Evolutionary conservation across 1,140 invertebrate species (phyloP), one percentile per base, ranked within the genome.

Genomic region (Mylabris phalerata): DNA sequence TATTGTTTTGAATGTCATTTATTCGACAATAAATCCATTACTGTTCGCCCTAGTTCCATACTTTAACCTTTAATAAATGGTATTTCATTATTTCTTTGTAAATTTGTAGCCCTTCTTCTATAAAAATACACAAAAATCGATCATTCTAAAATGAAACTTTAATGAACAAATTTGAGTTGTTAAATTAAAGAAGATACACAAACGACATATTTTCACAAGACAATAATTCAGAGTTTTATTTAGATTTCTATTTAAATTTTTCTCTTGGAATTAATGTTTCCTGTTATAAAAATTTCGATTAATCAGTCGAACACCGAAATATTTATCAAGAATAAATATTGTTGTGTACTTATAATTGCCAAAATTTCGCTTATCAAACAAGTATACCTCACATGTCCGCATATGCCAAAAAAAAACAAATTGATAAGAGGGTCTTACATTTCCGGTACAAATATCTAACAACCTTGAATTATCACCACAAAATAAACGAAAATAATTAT

Each of bases 401-500:
- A 32, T 32, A 32, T 32, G 7, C 32, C 32, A 7, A 32, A 32
- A 32, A 19, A 19, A 19, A 19, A 19, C 26, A 52, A 54, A 54
- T 54, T 54, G 58, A 55, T 60, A 60, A 55, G 50, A 39, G 41
- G 47, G 39, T 55, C 45, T 60, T 55, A 60, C 39, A 50, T 55
- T 56, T 60, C 59, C 59, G 52, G 48, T 32, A 32, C 39, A 48
- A 56, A 45, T 60, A 60, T 60, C 59, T 50, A 26, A 13, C 9
- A 38, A 55, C 59, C 59, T 60, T 60, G 59, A 55, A 57, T 50
- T 32, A 32, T 55, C 47, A 60, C 51, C 44, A 60, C 45, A 52
- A 24, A 60, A 50, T 45, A 27, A 50, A 32, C 32, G 32, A 32
- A 32, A 32, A 32, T 32, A 32, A 32, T 32, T 32, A 32, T 32